These are phyloP conservation scores for Cynaeus angustus DNA, from an alignment of 2,888 invertebrate species.

Conservation along the genomic window DNA sequence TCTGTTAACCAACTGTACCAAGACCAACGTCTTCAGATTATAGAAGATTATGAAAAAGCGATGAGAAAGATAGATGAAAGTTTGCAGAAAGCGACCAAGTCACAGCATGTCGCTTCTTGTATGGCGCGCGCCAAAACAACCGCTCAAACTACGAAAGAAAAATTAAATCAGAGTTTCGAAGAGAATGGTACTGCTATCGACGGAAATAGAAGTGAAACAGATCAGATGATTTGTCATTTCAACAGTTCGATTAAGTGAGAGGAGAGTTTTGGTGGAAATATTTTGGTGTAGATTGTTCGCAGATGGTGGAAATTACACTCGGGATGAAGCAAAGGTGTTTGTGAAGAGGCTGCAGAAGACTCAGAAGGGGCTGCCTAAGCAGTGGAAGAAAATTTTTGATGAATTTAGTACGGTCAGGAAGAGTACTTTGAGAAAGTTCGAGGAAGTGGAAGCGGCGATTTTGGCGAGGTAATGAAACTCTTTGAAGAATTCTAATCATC, in stretches of 20 bases:
- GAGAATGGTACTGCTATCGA: slow-evolving; percentile 5
- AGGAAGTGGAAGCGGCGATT: not conserved
- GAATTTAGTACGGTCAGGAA: slow-evolving; percentile 93
- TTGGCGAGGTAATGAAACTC: slow-evolving; percentile 28
- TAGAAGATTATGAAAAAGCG: not conserved
- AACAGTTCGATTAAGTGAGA: slow-evolving; percentile 25
- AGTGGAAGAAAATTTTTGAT: slow-evolving; percentile 82
- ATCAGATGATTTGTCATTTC: slow-evolving; percentile 20
- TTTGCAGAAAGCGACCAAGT: slow-evolving; percentile 19
- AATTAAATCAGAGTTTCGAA: not conserved
- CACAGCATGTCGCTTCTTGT: slow-evolving; percentile 9
- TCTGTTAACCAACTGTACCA: not conserved
- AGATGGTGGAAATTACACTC: slow-evolving; percentile 63
- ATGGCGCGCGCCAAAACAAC: slow-evolving; percentile 3
- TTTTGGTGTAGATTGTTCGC: slow-evolving; percentile 61
- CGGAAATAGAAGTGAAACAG: slow-evolving; percentile 5
- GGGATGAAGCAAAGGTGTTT: slow-evolving; percentile 58
- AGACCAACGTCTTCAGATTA: not conserved
- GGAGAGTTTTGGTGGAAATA: not conserved
- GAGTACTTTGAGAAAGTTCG: slow-evolving; percentile 35
- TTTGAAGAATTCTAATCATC: not conserved
- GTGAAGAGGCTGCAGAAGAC: slow-evolving; percentile 56
- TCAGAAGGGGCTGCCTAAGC: slow-evolving; percentile 81
- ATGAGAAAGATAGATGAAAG: slow-evolving; percentile 25
- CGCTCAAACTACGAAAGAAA: not conserved